Evolutionary conservation across 2,888 invertebrate species (phyloP), one percentile per base, ranked within the genome.

Genomic region (Leptinotarsa rubiginosa): DNA sequence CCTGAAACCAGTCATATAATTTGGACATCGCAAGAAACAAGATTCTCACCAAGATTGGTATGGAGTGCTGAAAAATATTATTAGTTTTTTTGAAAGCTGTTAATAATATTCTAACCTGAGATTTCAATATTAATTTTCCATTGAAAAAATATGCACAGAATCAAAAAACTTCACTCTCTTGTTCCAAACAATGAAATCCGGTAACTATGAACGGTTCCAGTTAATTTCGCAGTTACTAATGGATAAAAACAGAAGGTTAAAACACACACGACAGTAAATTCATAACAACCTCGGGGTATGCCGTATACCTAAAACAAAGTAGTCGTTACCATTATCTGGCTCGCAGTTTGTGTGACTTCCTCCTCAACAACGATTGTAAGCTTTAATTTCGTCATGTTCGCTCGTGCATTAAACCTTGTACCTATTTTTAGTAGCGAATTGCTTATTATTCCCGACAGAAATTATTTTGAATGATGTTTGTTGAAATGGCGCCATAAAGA

Each of bases 371-470:
- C 52, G 69, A 72, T 67, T 76, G 56, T 69, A 59, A 25, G 62
- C 67, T 72, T 69, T 72, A 74, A 74, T 74, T 74, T 76, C 69
- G 74, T 72, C 71, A 71, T 69, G 67, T 65, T 66, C 74, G 70
- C 68, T 69, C 66, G 59, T 67, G 76, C 67, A 76, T 74, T 74
- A 74, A 74, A 69, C 59, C 67, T 56, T 59, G 31, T 65, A 66
- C 67, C 72, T 70, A 67, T 74, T 77, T 75, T 69, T 71, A 76
- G 68, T 72, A 70, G 67, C 68, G 64, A 50, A 72, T 74, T 72
- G 70, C 65, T 73, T 72, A 65, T 75, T 72, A 65, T 75, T 72
- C 66, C 31, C 66, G 52, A 18, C 70, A 49, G 67, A 72, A 50
- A 68, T 66, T 49, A 68, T 64, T 72, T 62, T 22, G 70, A 66